These are phyloP conservation scores for Hyles euphorbiae DNA, from an alignment of 1,140 invertebrate species.

Conservation along the genomic window DNA sequence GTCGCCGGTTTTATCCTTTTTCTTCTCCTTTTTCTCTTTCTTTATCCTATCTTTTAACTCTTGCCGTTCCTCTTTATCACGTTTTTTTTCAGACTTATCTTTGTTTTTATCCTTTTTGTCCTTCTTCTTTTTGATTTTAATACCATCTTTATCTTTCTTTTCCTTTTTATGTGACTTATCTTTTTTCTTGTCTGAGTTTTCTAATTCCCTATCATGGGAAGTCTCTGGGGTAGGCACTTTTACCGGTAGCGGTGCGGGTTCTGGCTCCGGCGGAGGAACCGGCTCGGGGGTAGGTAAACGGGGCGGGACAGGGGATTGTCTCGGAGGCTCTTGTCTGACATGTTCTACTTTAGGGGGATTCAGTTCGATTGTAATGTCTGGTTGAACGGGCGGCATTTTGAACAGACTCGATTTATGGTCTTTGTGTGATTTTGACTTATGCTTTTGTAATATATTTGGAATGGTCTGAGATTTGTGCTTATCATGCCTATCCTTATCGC, in stretches of 20 bases:
- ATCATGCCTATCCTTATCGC: constrained; percentile 66
- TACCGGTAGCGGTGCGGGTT: constrained; percentile 25
- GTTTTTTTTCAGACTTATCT: constrained; percentile 77
- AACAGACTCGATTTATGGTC: constrained; percentile 67
- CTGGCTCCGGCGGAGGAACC: constrained; percentile 27
- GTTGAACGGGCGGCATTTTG: constrained; percentile 70
- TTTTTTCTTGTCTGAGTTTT: constrained; percentile 78
- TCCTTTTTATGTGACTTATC: constrained; percentile 83
- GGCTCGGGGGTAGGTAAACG: constrained; percentile 27
- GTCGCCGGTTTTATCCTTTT: constrained; percentile 77
- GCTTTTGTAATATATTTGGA: constrained; percentile 73
- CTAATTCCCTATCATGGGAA: constrained; percentile 67
- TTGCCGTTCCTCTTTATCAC: constrained; percentile 77
- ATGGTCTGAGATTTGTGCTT: constrained; percentile 70
- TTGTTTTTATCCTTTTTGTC: constrained; percentile 82
- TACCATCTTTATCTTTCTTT: constrained; percentile 80
- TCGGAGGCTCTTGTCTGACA: constrained; percentile 43
- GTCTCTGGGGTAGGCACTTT: constrained; percentile 28
- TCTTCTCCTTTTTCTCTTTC: constrained; percentile 76
- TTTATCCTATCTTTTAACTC: constrained; percentile 78
- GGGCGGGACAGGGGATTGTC: constrained; percentile 27
- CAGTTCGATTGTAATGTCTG: constrained; percentile 72
- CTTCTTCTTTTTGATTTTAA: constrained; percentile 85
- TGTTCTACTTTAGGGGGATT: constrained; percentile 68
- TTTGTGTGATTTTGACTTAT: constrained; percentile 64